Base-by-base conservation (phyloP, 2,797 vertebrate species). In the Neopelma chrysocephalum region DNA sequence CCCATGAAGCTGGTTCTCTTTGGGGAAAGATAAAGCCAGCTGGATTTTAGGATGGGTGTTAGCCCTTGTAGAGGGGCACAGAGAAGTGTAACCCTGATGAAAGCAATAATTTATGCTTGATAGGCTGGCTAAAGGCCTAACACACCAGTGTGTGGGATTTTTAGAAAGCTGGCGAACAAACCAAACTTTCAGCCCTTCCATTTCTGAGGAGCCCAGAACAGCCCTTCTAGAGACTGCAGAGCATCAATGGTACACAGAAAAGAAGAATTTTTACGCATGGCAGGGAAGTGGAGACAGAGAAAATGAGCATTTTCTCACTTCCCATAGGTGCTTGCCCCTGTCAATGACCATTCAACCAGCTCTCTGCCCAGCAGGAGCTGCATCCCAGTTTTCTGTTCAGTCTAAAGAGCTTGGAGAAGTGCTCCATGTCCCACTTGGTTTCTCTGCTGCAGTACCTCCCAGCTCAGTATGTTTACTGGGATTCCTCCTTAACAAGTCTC, bases 121-220 rank as follows among this genome's bases (percentile, higher is more conserved):
- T 6, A 61, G 26, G 27, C 48, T 48, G 40, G 56, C 16, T 62
- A 29, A 82, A 60, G 51, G 18, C 11, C 0, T 18, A 23, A 20
- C 8, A 21, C 5, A 14, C 25, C 0, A 0, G 22, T 3, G 13
- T 2, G 0, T 2, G 48, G 50, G 31, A 7, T 45, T 91, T 75
- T 62, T 9, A 21, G 45, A 53, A 38, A 87, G 57, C 57, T 47
- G 20, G 12, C 11, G 38, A 75, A 66, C 42, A 81, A 76, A 42
- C 21, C 4, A 2, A 65, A 9, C 6, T 40, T 79, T 70, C 32
- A n/a, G 12, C n/a, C 42, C 23, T 64, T 42, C 69, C 14, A 4
- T 34, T 61, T 70, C n/a, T 20, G 47, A 66, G 31, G 22, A 73
- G 54, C 8, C 1, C 6, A 58, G 73, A 15, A 31, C 31, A 76